Evolutionary conservation across 2,797 vertebrate species (phyloP), one percentile per base, ranked within the genome.

Genomic region (Oreortyx pictus): DNA sequence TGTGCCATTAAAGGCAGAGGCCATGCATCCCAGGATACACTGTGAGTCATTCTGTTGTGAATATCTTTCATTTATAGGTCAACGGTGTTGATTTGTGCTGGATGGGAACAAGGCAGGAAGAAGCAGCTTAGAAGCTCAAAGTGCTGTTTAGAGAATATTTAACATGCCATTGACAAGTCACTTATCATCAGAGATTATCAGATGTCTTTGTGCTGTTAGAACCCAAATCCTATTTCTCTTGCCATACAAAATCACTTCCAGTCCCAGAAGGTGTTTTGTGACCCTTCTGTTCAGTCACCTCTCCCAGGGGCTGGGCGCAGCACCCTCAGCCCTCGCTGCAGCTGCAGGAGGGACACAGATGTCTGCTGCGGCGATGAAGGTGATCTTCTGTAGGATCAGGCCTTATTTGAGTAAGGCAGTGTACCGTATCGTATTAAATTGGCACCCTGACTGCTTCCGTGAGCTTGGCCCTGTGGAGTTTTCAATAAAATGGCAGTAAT

Each of bases 401-500:
- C 77, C 92, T 90, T 49, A 19, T 89, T 54, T 86, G 87, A 88
- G 89, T 73, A 61, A 84, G 61, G 95, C 82, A 64, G 52, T 37
- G 66, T 81, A 88, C 70, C 47, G 0, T 76, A 37, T 67, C 90
- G 0, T 74, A 92, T 93, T 93, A 95, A 96, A 95, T 20, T 86
- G 92, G 92, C 88, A 89, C 66, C 93, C 87, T 83, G 84, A 79
- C 89, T 94, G 95, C 87, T 88, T 11, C 89, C 82, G 52, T 44
- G 77, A 94, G 89, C 89, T 73, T 71, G 85, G 92, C 44, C 54
- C 64, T n/a, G 74, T 76, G 76, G 73, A 94, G 47, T 86, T 94
- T 90, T 88, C 95, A 89, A 68, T 94, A 74, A 93, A 96, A 93
- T 44, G 89, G 41, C 33, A 68, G 87, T 82, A 89, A 94, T 96